Conservation (phyloP, 2,888 invertebrate species). For the Anticlea derivata region DNA sequence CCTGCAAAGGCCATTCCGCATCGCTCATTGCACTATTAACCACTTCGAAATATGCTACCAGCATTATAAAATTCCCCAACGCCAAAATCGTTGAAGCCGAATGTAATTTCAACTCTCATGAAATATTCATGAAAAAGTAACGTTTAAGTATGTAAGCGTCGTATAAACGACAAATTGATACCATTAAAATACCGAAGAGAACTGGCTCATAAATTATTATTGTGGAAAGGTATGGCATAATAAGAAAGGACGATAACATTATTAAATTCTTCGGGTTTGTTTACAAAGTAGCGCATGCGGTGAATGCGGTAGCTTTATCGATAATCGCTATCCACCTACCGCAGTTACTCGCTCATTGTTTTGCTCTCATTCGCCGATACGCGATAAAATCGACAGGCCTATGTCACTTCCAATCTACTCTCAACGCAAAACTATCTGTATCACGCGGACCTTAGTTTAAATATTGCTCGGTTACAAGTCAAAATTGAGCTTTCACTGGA, state of each 20-base stretch:
- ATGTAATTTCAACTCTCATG: constrained; percentile 13
- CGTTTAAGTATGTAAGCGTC: neutral
- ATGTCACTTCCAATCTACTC: constrained; percentile 6
- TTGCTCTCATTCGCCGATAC: constrained; percentile 45
- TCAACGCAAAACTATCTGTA: constrained; percentile 2
- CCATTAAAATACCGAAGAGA: constrained; percentile 20
- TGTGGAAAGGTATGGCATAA: constrained; percentile 16
- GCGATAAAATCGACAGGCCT: constrained; percentile 36
- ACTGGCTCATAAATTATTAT: constrained; percentile 18
- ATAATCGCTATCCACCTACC: constrained; percentile 45
- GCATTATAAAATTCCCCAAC: constrained; percentile 17
- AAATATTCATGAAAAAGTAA: constrained; percentile 17
- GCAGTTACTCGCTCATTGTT: constrained; percentile 49
- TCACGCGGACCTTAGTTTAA: neutral
- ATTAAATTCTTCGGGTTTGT: constrained; percentile 22
- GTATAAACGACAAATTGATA: constrained; percentile 21
- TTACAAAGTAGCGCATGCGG: constrained; percentile 26
- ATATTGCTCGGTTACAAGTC: neutral
- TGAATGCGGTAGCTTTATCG: constrained; percentile 26
- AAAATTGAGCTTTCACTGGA: neutral
- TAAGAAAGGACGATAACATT: constrained; percentile 22
- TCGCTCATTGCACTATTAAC: neutral
- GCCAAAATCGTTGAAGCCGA: constrained; percentile 9
- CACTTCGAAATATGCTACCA: constrained; percentile 38
- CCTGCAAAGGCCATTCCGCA: neutral